Evolutionary conservation across 1,140 invertebrate species (phyloP).

Genomic region (Pogonus chalceus): DNA sequence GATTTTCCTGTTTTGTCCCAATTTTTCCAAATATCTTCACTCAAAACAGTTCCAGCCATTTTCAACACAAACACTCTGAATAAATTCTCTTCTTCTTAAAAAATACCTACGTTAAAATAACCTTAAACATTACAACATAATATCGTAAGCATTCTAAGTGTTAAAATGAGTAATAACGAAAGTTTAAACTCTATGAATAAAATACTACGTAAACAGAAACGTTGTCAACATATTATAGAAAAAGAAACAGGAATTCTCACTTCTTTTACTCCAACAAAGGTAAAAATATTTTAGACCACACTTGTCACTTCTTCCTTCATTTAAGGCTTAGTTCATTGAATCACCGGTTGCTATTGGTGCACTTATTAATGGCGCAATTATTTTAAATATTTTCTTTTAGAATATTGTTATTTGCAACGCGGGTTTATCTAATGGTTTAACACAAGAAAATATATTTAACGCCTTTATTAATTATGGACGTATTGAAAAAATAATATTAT

Average conservation of each 20-base stretch:
- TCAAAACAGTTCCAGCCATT: conserved; percentile 41
- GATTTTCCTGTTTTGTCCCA: conserved; percentile 54
- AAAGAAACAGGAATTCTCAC: conserved; percentile 38
- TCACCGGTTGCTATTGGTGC: neutral
- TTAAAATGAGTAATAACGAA: neutral
- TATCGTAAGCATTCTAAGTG: neutral
- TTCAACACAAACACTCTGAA: conserved; percentile 12
- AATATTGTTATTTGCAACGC: conserved; percentile 56
- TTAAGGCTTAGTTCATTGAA: conserved; percentile 14
- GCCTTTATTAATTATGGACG: conserved; percentile 40
- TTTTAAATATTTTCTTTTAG: conserved; percentile 22
- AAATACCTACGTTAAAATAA: neutral
- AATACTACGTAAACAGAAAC: conserved; percentile 36
- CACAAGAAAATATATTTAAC: conserved; percentile 47
- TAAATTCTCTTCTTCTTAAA: neutral
- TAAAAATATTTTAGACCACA: conserved; percentile 19
- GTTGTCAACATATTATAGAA: conserved; percentile 34
- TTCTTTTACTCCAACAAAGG: conserved; percentile 33
- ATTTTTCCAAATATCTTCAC: conserved; percentile 50
- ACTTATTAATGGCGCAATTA: neutral
- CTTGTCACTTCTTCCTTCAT: neutral
- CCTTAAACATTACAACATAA: neutral
- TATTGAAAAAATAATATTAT: conserved; percentile 50
- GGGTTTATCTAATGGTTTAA: conserved; percentile 61
- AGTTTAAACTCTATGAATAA: conserved; percentile 14